Base-by-base conservation (phyloP, 2,888 invertebrate species). In the Lagria hirta region DNA sequence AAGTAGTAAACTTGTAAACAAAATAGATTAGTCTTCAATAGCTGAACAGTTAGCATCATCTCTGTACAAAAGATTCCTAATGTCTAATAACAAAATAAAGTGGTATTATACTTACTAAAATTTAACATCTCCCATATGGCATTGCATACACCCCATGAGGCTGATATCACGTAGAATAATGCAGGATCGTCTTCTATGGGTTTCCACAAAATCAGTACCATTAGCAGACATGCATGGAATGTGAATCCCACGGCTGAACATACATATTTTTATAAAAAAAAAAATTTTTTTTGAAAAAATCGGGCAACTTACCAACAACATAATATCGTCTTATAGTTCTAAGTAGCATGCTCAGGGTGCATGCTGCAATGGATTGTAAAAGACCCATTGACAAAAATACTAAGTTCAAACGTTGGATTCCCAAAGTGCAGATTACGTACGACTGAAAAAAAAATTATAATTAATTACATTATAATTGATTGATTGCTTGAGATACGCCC, bases 81-180 rank as follows among this genome's bases (percentile, higher is more conserved):
- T n/a, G n/a, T n/a, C n/a, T n/a, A n/a, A n/a, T n/a, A n/a, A n/a
- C n/a, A n/a, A n/a, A n/a, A n/a, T n/a, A n/a, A n/a, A n/a, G n/a
- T n/a, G n/a, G n/a, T n/a, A n/a, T n/a, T n/a, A n/a, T 37, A 63
- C 70, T 68, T 61, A 72, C 72, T 68, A 40, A 78, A 79, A 72
- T 76, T 79, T 18, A 81, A 61, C 41, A 87, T 86, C 62, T 90
- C 88, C 89, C 89, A 90, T 53, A 89, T 83, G 11, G 87, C 86
- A 38, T 88, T 88, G 69, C 89, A 89, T 2, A 89, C 88, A 8
- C 88, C 89, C 89, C 89, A 90, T 0, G 88, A 86, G 0, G 89
- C 88, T 2, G 88, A 86, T 33, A 89, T 86, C 12, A 89, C 86
- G 53, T 88, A 88, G 45, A 89, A 88, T 34, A 89, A 74, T 1